Evolutionary conservation across 2,113 vertebrate genomes (phyloP).

Genomic region (Trichechus manatus): DNA sequence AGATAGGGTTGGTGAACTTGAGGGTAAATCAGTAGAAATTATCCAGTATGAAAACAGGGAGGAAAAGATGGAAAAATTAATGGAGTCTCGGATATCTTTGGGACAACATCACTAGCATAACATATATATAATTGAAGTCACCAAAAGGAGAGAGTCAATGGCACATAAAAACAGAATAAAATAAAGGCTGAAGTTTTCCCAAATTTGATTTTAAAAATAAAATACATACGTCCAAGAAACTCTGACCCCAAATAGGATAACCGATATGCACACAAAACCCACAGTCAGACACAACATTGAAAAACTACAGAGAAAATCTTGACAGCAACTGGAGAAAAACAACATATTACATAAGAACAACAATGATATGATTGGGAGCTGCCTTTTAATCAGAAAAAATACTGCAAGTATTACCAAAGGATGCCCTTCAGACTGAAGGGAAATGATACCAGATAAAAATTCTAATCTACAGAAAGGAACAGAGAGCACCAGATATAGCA

Average conservation of each 20-base stretch:
- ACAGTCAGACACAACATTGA: not conserved
- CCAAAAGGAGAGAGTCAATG: not conserved
- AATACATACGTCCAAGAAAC: not conserved
- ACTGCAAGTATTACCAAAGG: not conserved
- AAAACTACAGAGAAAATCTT: not conserved
- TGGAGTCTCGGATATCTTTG: not conserved
- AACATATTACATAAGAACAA: not conserved
- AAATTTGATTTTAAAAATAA: not conserved
- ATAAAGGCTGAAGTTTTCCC: not conserved
- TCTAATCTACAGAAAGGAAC: not conserved
- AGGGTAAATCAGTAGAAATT: not conserved
- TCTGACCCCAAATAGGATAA: not conserved
- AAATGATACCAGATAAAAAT: too few species aligned
- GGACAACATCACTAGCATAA: not conserved
- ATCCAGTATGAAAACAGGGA: not conserved
- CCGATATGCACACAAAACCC: not conserved
- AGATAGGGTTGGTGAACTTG: not conserved
- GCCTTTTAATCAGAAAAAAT: not conserved
- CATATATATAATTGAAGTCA: not conserved
- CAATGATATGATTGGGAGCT: not conserved
- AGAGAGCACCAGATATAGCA: not conserved
- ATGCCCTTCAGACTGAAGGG: not conserved
- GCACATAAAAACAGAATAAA: not conserved
- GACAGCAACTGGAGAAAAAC: not conserved
- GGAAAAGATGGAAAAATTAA: not conserved